Evolutionary conservation across 2,888 invertebrate genomes (phyloP).

Genomic region (Digitonthophagus gazella): DNA sequence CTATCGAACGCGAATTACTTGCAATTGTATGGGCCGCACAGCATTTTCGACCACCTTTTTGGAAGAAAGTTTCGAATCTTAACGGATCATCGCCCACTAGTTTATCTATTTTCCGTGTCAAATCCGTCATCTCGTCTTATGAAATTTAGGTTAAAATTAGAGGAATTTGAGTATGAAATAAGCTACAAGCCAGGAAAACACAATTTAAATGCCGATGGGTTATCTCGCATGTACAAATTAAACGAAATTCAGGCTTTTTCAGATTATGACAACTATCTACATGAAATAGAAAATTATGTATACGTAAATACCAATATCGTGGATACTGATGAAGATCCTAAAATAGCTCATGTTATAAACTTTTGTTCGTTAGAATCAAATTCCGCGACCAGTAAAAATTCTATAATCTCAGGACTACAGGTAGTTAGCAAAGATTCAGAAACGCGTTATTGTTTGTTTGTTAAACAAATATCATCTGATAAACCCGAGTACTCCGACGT

Average conservation of each 20-base stretch:
- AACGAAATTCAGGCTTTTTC: neutral
- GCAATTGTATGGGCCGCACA: slow-evolving; percentile 21
- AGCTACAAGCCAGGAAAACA: slow-evolving; percentile 19
- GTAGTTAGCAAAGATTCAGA: neutral
- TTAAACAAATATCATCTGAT: slow-evolving; percentile 20
- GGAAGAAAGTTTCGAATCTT: slow-evolving; percentile 22
- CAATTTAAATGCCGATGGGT: slow-evolving; percentile 25
- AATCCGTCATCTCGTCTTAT: slow-evolving; percentile 21
- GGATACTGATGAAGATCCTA: neutral
- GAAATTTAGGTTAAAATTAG: slow-evolving; percentile 21
- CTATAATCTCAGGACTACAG: neutral
- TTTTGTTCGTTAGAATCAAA: neutral
- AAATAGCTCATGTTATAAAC: neutral
- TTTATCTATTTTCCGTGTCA: slow-evolving; percentile 20
- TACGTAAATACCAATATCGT: neutral
- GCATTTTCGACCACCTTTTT: slow-evolving; percentile 22
- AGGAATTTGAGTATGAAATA: slow-evolving; percentile 25
- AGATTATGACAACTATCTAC: neutral
- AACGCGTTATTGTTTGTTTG: slow-evolving; percentile 14
- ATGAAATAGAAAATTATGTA: slow-evolving; percentile 4
- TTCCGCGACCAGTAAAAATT: neutral
- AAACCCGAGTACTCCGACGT: slow-evolving; percentile 22
- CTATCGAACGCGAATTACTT: slow-evolving; percentile 21
- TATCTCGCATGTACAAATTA: slow-evolving; percentile 17
- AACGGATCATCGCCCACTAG: slow-evolving; percentile 23